Evolutionary conservation across 2,797 vertebrate genomes (phyloP).

Genomic region (Ctenopoma multispine): DNA sequence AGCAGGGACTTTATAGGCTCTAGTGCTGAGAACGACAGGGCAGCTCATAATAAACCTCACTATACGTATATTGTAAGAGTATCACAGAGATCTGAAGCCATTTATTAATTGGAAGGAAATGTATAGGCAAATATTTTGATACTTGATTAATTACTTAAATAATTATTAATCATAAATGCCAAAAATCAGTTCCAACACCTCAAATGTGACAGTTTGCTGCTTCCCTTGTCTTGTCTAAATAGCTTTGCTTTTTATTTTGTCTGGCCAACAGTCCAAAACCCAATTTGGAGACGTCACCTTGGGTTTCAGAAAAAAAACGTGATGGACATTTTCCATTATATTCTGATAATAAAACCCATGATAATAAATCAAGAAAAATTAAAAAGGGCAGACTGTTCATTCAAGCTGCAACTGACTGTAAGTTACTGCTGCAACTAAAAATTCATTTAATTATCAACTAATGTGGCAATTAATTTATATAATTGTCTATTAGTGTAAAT

Average conservation of each 20-base stretch:
- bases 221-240: not conserved
- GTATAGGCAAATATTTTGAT: no score
- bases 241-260: not conserved
- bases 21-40: not conserved
- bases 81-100: not conserved
- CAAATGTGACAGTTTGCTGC: not conserved
- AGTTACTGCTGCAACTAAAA: not conserved
- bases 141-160: not conserved
- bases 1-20: not conserved
- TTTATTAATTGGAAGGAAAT: not conserved
- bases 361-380: not conserved
- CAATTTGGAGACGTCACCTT: not conserved
- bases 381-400: not conserved
- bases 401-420: not conserved
- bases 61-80: not conserved
- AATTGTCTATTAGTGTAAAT: no score
- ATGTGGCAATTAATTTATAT: not conserved
- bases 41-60: no score
- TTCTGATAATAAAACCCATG: not conserved
- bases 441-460: not conserved
- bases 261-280: not conserved
- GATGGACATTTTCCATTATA: not conserved
- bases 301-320: not conserved
- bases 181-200: not conserved
- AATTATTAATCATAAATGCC: not conserved